Conservation (phyloP, 2,113 vertebrate genomes). For the Sebastes fasciatus region DNA sequence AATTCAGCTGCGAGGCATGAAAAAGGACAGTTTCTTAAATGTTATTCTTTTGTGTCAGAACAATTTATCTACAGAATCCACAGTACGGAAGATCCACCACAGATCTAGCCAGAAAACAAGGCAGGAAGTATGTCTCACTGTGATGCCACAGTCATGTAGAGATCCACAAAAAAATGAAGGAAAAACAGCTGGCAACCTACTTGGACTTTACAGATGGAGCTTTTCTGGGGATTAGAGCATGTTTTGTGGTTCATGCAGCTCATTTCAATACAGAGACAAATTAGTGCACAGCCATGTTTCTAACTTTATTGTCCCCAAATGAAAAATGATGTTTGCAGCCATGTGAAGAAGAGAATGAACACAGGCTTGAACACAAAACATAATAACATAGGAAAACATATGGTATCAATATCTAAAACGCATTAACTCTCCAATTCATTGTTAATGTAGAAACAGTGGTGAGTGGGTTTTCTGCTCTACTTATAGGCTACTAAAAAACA, state of each 20-base stretch:
- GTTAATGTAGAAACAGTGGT: neutral
- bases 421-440: neutral
- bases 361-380: neutral
- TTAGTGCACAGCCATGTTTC: neutral
- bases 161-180: neutral
- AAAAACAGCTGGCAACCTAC: conserved; percentile 28
- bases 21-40: conserved; percentile 46
- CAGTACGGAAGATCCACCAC: conserved; percentile 11
- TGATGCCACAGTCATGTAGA: conserved; percentile 22
- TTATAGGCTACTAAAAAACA: neutral
- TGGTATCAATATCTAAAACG: neutral
- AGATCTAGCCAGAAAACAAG: conserved; percentile 19
- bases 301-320: neutral
- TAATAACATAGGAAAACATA: neutral
- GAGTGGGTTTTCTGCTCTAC: neutral
- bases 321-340: neutral
- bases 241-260: neutral
- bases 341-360: neutral
- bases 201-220: neutral
- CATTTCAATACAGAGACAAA: conserved; percentile 5
- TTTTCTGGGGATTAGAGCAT: neutral
- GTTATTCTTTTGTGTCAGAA: conserved; percentile 56
- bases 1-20: conserved; percentile 41
- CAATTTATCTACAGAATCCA: conserved; percentile 36
- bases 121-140: conserved; percentile 30